Conservation (phyloP, 1,140 invertebrate genomes). For the Rhopalosiphum padi region DNA sequence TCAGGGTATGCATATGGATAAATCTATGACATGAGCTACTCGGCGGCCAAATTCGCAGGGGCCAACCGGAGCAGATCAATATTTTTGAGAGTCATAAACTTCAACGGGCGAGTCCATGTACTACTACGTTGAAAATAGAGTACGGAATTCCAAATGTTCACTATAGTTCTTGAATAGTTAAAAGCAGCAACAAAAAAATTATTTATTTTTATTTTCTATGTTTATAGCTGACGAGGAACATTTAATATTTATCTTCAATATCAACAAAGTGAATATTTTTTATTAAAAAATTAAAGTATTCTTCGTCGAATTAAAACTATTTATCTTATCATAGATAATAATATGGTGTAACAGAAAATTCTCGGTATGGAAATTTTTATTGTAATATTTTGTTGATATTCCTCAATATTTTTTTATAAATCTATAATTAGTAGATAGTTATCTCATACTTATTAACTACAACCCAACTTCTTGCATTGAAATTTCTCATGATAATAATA, state of each 20-base stretch:
- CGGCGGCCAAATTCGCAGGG: background rate
- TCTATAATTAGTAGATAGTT: too few species aligned
- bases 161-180: background rate
- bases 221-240: background rate
- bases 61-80: slow-evolving; percentile 27
- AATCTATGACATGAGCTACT: background rate
- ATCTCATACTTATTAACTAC: background rate
- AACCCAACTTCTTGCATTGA: too few species aligned
- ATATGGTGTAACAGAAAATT: too few species aligned
- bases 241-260: background rate
- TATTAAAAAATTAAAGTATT: background rate
- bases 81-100: slow-evolving; percentile 47
- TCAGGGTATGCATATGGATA: background rate
- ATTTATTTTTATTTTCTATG: background rate
- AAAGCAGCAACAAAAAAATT: background rate
- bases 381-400: too few species aligned
- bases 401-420: too few species aligned
- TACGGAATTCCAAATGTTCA: background rate
- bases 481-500: too few species aligned
- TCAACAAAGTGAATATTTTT: background rate
- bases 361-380: too few species aligned
- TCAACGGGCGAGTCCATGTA: background rate
- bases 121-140: background rate
- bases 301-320: background rate
- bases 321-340: background rate